Percentiles rank a stretch among this genome's conserved stretches.
phyloP scores from a whole-genome alignment of 2,113 vertebrate genomes.

The Apus apus region DNA sequence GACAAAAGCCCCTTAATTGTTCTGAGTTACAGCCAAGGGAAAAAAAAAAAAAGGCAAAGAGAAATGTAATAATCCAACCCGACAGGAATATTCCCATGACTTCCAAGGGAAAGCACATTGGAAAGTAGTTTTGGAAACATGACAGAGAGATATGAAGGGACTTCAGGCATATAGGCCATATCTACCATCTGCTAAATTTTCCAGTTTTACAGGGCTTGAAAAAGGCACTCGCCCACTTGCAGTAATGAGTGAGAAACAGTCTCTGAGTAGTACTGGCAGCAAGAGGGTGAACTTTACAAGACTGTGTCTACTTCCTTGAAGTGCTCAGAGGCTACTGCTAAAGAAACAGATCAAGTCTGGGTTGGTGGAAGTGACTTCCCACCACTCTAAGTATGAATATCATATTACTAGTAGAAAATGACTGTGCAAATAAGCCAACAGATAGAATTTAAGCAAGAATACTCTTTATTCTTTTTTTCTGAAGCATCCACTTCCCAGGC shows the following conservation, averaged over 20 bases:
- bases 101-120: constrained; percentile 12
- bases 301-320: constrained; percentile 41
- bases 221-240: constrained; percentile 68
- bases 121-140: constrained; percentile 28
- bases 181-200: constrained; percentile 61
- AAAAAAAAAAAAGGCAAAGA: neutral
- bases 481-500: neutral
- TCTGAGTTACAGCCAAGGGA: neutral
- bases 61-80: neutral
- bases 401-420: constrained; percentile 42
- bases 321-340: constrained; percentile 26
- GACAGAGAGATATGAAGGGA: constrained; percentile 25
- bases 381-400: constrained; percentile 7
- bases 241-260: constrained; percentile 57
- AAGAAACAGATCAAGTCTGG: constrained; percentile 35
- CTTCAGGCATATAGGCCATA: constrained; percentile 55
- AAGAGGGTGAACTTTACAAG: constrained; percentile 43
- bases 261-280: constrained; percentile 36
- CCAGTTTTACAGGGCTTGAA: constrained; percentile 65
- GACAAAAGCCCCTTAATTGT: neutral
- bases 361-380: constrained; percentile 29
- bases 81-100: constrained; percentile 1
- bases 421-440: constrained; percentile 25
- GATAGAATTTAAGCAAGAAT: constrained; percentile 7
- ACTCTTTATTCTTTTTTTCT: neutral